Evolutionary conservation across 2,888 invertebrate genomes (phyloP), one percentile per base, ranked within the genome.

Genomic region (Cosmia trapezina): DNA sequence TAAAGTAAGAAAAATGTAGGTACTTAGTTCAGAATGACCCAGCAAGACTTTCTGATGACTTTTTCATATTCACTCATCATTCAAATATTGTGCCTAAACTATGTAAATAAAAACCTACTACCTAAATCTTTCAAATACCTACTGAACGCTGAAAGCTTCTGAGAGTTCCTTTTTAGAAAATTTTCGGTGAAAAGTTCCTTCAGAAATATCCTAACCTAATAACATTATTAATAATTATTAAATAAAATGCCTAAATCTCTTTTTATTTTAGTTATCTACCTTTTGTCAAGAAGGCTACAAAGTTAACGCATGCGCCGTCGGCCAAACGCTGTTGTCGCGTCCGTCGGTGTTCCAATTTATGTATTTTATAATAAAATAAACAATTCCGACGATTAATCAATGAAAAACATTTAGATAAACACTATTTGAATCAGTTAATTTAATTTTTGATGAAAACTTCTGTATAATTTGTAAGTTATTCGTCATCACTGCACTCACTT

Each of bases 291-390:
- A 45, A 68, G 17, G 70, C 70, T 63, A 65, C 33, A n/a, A 63
- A 70, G n/a, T 80, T 80, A 9, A 73, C 92, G 92, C 92, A 91
- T 92, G 92, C 92, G 92, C 92, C 89, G 90, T 87, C 91, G 90
- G 91, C 54, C n/a, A 67, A 33, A 43, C 12, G 28, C 28, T 19
- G 14, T 59, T 59, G 9, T 71, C 37, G 62, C 66, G 45, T 65
- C 84, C 86, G 81, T 59, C 84, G 86, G 86, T 41, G 28, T 53
- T 53, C n/a, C 45, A 68, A 22, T 49, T 51, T 45, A 56, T 51
- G 2, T 62, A 33, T 64, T 67, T 33, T 33, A 19, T 9, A 49
- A 19, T 43, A 45, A 41, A 72, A 63, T 22, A 56, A 67, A 19
- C 5, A 14, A 28, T 28, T 8, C 9, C 0, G 1, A 19, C 1